A percentile compares a stretch with the other conserved stretches of the same genome.
Evolutionary conservation across 2,113 vertebrate species (phyloP).

Genomic region (Leptobrachium ailaonicum): DNA sequence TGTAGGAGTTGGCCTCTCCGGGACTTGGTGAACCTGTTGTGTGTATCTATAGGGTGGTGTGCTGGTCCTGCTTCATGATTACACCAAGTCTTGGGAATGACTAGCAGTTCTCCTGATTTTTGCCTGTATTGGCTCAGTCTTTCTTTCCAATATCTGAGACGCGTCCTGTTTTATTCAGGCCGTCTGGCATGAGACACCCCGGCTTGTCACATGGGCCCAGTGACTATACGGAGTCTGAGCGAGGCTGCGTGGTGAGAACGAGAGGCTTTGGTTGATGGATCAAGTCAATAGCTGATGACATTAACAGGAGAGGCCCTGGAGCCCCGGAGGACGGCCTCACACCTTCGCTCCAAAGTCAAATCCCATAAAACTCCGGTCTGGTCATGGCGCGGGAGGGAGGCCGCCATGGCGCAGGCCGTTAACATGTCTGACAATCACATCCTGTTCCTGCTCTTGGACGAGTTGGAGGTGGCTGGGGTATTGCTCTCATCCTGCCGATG

Average conservation of each 20-base stretch:
- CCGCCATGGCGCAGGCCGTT: not conserved
- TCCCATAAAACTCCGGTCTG: not conserved
- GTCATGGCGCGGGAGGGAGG: not conserved
- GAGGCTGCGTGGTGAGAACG: not conserved
- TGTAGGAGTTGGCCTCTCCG: no score
- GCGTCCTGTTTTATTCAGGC: no score
- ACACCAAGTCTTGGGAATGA: no score
- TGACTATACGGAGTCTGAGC: no score
- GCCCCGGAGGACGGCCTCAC: not conserved
- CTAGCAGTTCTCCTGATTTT: no score
- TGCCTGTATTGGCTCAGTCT: no score
- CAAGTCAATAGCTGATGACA: constrained; percentile 16
- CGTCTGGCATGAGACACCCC: no score
- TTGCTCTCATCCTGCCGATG: not conserved
- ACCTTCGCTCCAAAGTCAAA: not conserved
- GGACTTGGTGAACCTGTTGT: no score
- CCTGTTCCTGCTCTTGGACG: not conserved
- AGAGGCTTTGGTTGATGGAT: not conserved
- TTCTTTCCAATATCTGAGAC: no score
- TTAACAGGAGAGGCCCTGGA: constrained; percentile 16
- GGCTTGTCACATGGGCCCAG: no score
- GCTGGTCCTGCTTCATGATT: no score
- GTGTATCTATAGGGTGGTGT: no score
- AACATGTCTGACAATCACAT: constrained; percentile 5
- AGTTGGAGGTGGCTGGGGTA: not conserved